phyloP scores from a whole-genome alignment of 2,797 vertebrate species.

The Echeneis naucrates region DNA sequence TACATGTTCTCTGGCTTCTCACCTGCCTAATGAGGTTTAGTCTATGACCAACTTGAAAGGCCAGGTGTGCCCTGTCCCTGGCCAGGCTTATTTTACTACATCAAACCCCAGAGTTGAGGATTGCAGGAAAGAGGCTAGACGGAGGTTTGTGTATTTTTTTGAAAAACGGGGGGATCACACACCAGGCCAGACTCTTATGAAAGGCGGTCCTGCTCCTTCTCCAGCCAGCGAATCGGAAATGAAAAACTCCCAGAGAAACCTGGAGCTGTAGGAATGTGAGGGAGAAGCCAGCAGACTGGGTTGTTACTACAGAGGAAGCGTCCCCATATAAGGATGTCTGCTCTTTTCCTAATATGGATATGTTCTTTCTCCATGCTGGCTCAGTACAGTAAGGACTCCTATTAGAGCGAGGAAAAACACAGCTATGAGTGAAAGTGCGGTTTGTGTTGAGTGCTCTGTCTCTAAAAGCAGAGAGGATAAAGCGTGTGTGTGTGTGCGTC shows the following conservation, averaged over 20 bases:
- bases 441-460: constrained; percentile 60
- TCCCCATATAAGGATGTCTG: constrained; percentile 91
- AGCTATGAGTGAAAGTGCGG: constrained; percentile 56
- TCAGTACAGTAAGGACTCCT: constrained; percentile 79
- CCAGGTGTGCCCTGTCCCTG: constrained; percentile 89
- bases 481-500: constrained; percentile 17
- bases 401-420: constrained; percentile 48
- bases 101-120: constrained; percentile 90
- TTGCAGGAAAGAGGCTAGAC: constrained; percentile 96
- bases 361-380: constrained; percentile 74
- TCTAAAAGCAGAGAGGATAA: constrained; percentile 54
- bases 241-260: constrained; percentile 93
- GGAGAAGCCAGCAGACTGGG: constrained; percentile 90
- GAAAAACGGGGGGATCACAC: constrained; percentile 90
- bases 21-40: constrained; percentile 83
- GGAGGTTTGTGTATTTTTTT: constrained; percentile 92
- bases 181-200: constrained; percentile 92
- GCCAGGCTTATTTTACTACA: constrained; percentile 87
- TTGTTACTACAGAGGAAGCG: constrained; percentile 92
- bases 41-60: constrained; percentile 81
- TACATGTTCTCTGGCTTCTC: constrained; percentile 70
- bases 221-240: constrained; percentile 95
- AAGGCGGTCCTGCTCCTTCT: constrained; percentile 89
- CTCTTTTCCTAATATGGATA: constrained; percentile 82
- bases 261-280: constrained; percentile 89